phyloP scores from a whole-genome alignment of 2,888 invertebrate species.

The Drosophila putrida region DNA sequence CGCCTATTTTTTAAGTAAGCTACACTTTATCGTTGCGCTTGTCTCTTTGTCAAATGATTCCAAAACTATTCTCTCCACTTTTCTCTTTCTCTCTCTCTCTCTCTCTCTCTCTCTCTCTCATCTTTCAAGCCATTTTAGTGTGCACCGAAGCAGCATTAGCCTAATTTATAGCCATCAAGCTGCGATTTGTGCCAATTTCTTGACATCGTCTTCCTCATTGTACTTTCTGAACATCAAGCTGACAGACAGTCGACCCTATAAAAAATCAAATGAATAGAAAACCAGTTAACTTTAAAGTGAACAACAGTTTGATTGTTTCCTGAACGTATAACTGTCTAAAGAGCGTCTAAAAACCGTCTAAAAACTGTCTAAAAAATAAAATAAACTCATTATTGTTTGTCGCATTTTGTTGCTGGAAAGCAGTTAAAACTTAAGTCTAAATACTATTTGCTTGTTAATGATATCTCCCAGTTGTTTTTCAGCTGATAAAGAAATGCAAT shows the following conservation, averaged over 20 bases:
- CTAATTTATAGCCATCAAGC: slow-evolving; percentile 67
- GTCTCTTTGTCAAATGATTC: slow-evolving; percentile 30
- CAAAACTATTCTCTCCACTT: slow-evolving; percentile 8
- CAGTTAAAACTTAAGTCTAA: neutral
- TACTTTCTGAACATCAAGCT: slow-evolving; percentile 6
- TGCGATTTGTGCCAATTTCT: slow-evolving; percentile 71
- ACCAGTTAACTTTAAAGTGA: slow-evolving; percentile 6
- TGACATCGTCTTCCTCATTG: slow-evolving; percentile 19
- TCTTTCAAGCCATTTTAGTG: slow-evolving; percentile 30
- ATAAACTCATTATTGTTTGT: slow-evolving; percentile 1
- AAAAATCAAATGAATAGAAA: slow-evolving; percentile 2
- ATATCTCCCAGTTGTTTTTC: slow-evolving; percentile 3
- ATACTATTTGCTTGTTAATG: slow-evolving; percentile 3
- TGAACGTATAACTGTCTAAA: slow-evolving; percentile 20
- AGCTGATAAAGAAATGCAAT: slow-evolving; percentile 1
- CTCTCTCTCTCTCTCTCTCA: slow-evolving; percentile 5
- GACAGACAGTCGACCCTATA: slow-evolving; percentile 12
- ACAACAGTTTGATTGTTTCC: slow-evolving; percentile 27
- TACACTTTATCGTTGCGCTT: slow-evolving; percentile 40
- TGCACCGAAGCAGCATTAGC: slow-evolving; percentile 37
- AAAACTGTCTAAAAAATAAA: neutral
- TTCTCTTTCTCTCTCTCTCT: slow-evolving; percentile 3
- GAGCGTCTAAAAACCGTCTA: slow-evolving; percentile 7
- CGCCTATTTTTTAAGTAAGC: slow-evolving; percentile 41
- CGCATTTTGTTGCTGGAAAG: neutral